phyloP scores from a whole-genome alignment of 1,140 invertebrate genomes.

The Pissodes strobi region DNA sequence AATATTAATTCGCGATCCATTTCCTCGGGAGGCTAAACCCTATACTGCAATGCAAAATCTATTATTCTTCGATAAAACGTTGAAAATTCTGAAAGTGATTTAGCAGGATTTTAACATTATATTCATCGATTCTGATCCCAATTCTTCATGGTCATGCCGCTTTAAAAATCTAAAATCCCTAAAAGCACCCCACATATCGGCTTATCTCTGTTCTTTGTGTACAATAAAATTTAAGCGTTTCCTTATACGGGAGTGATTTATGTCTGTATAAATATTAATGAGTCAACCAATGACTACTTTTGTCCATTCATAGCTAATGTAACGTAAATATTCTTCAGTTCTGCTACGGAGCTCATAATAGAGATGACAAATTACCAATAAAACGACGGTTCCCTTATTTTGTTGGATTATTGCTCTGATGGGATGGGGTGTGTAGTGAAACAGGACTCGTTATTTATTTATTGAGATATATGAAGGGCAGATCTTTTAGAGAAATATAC shows the following conservation, averaged over 20 bases:
- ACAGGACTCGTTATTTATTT: slow-evolving; percentile 16
- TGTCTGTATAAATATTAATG: slow-evolving; percentile 33
- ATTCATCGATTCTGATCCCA: slow-evolving; percentile 15
- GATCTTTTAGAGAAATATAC: too few relatives aligned
- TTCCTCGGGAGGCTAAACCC: too few relatives aligned
- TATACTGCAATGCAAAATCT: slow-evolving; percentile 3
- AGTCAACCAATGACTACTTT: slow-evolving; percentile 34
- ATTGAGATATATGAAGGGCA: too few relatives aligned
- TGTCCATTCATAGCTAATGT: slow-evolving; percentile 35
- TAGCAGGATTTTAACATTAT: slow-evolving; percentile 14
- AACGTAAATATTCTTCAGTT: slow-evolving; percentile 33
- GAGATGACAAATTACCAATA: slow-evolving; percentile 32
- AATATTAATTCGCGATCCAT: too few relatives aligned
- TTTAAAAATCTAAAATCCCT: slow-evolving; percentile 24
- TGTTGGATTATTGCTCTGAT: slow-evolving; percentile 15
- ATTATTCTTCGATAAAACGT: not conserved
- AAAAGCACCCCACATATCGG: slow-evolving; percentile 29
- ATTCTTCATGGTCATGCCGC: slow-evolving; percentile 28
- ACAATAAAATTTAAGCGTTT: slow-evolving; percentile 31
- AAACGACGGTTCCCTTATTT: slow-evolving; percentile 29
- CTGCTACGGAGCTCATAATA: slow-evolving; percentile 19
- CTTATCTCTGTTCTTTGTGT: slow-evolving; percentile 30
- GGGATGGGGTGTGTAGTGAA: not conserved
- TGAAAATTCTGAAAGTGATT: slow-evolving; percentile 18
- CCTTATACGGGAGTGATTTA: slow-evolving; percentile 33